Conservation (phyloP, 2,797 vertebrate species). For the Danionella dracula region DNA sequence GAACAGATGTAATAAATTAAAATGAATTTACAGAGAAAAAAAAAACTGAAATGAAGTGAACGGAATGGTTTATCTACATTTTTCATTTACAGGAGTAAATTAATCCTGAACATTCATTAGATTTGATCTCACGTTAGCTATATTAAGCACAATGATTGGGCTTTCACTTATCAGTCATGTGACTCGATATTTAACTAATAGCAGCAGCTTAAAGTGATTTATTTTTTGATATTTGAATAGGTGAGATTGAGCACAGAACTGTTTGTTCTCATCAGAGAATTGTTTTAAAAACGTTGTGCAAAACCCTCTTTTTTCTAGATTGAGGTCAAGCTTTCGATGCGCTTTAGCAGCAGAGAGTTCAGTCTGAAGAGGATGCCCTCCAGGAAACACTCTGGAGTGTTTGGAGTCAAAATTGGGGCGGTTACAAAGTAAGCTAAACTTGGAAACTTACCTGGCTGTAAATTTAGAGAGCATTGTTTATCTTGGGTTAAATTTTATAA, state of each 20-base stretch:
- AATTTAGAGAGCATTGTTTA: no score
- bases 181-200: constrained; percentile 4
- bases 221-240: constrained; percentile 7
- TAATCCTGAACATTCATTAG: not conserved
- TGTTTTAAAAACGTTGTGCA: not conserved
- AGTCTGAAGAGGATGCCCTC: constrained; percentile 95
- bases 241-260: constrained; percentile 3
- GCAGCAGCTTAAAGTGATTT: constrained; percentile 10
- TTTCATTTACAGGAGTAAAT: not conserved
- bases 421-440: constrained; percentile 87
- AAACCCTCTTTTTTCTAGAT: constrained; percentile 68
- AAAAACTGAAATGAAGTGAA: no score
- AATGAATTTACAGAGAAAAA: no score
- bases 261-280: constrained; percentile 18
- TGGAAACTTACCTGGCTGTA: no score
- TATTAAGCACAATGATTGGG: constrained; percentile 1
- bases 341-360: constrained; percentile 95
- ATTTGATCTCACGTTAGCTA: not conserved
- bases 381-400: constrained; percentile 90
- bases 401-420: constrained; percentile 90
- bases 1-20: no score
- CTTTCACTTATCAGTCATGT: constrained; percentile 14
- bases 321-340: constrained; percentile 93
- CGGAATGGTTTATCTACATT: no score
- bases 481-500: no score